Evolutionary conservation across 92 coral and sea anemone genomes (phyloP).

Genomic region (Heteractis magnifica): DNA sequence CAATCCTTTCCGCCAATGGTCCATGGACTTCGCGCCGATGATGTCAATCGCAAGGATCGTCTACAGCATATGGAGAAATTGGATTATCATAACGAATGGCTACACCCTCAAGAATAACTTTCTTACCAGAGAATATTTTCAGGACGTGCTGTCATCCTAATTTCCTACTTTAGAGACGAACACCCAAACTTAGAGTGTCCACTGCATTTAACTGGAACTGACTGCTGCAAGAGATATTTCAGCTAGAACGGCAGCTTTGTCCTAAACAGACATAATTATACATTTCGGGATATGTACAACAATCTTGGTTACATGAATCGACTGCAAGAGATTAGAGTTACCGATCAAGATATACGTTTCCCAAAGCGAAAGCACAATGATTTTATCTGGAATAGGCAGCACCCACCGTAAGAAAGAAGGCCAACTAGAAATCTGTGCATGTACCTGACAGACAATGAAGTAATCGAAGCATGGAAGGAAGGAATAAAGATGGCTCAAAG

Average conservation of each 20-base stretch:
- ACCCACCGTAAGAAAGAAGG: slow-evolving; percentile 29
- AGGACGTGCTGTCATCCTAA: slow-evolving; percentile 50
- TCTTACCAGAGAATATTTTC: slow-evolving; percentile 61
- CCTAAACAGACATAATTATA: slow-evolving; percentile 54
- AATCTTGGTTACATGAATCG: slow-evolving; percentile 58
- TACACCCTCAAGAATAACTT: slow-evolving; percentile 40
- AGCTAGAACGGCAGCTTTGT: slow-evolving; percentile 56
- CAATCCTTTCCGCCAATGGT: no score
- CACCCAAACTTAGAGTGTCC: slow-evolving; percentile 54
- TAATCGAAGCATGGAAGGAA: slow-evolving; percentile 36
- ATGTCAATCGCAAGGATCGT: slow-evolving; percentile 44
- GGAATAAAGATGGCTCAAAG: slow-evolving; percentile 40
- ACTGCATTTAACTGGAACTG: slow-evolving; percentile 47
- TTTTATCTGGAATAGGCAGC: slow-evolving; percentile 19
- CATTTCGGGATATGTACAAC: slow-evolving; percentile 53
- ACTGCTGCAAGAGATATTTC: slow-evolving; percentile 55
- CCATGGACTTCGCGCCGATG: not conserved
- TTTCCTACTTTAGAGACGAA: slow-evolving; percentile 58
- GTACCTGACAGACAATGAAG: slow-evolving; percentile 25
- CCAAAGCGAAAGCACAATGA: slow-evolving; percentile 26
- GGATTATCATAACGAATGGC: slow-evolving; percentile 37
- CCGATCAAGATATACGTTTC: no score
- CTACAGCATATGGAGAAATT: slow-evolving; percentile 59
- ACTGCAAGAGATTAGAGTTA: slow-evolving; percentile 41
- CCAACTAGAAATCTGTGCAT: slow-evolving; percentile 16